Percentiles rank a stretch among this genome's conserved stretches.
phyloP scores from a whole-genome alignment of 2,888 invertebrate species.

The Drepana falcataria region DNA sequence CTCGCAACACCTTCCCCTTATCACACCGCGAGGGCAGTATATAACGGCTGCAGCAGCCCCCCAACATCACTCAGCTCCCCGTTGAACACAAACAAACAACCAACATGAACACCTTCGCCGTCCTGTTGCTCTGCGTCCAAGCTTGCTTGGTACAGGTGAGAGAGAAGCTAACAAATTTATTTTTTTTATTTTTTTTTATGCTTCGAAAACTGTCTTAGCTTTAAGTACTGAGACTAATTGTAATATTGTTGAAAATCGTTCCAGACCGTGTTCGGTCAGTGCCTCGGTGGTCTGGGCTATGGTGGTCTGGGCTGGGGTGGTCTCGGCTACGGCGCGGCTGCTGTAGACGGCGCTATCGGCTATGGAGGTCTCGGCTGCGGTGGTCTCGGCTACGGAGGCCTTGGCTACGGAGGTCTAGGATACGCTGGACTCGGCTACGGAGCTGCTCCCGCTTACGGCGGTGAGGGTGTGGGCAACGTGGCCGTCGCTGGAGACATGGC shows the following conservation, averaged over 20 bases:
- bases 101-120: slow-evolving; percentile 16
- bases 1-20: neutral
- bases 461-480: slow-evolving; percentile 22
- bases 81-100: neutral
- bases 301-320: slow-evolving; percentile 3
- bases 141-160: slow-evolving; percentile 19
- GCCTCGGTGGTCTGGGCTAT: neutral
- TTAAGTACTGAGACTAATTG: too few species aligned
- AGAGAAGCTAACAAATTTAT: too few species aligned
- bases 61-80: neutral
- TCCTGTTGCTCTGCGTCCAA: slow-evolving; percentile 15
- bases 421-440: too few species aligned
- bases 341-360: neutral
- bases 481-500: slow-evolving; percentile 22
- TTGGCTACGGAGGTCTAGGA: neutral
- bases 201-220: too few species aligned
- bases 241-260: too few species aligned
- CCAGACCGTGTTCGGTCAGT: slow-evolving; percentile 1
- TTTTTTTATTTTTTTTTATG: too few species aligned
- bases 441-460: slow-evolving; percentile 18
- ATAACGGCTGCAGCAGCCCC: neutral
- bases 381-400: neutral
- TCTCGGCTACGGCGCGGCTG: neutral
- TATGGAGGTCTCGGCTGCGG: neutral
- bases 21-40: neutral